A percentile compares a stretch with the other conserved stretches of the same genome.
These are phyloP conservation scores for Drosophila conformis DNA, from an alignment of 2,888 invertebrate genomes.

Conservation along the genomic window DNA sequence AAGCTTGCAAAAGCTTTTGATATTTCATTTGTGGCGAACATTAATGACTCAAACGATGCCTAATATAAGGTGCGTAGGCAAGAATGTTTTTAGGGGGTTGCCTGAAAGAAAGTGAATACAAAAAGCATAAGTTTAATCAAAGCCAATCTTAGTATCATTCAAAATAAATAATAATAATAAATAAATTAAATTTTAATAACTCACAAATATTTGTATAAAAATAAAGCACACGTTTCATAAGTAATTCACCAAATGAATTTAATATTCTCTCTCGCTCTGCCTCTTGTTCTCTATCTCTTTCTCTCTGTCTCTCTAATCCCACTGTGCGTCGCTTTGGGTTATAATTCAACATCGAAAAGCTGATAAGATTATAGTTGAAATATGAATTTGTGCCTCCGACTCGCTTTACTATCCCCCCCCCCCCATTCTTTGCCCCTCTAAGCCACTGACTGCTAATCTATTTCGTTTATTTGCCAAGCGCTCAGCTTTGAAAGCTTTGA, in stretches of 20 bases:
- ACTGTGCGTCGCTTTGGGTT: slow-evolving; percentile 36
- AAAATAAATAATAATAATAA: too few species aligned
- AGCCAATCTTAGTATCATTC: too few species aligned
- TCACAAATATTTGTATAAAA: not conserved
- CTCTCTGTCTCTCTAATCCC: slow-evolving; percentile 4
- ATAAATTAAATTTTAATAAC: not conserved
- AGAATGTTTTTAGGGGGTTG: not conserved
- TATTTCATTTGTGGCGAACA: slow-evolving; percentile 10
- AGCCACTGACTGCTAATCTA: slow-evolving; percentile 12
- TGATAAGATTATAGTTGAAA: slow-evolving; percentile 73
- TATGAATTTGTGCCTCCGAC: slow-evolving; percentile 54
- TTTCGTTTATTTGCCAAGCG: slow-evolving; percentile 11
- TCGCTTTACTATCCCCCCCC: not conserved
- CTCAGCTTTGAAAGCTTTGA: slow-evolving; percentile 13
- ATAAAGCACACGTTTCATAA: not conserved
- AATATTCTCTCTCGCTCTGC: not conserved
- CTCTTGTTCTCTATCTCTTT: slow-evolving; percentile 1
- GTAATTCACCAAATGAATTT: not conserved
- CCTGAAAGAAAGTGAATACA: not conserved
- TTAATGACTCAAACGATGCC: not conserved
- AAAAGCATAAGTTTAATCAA: not conserved
- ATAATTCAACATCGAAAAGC: slow-evolving; percentile 73
- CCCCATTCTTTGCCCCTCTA: not conserved
- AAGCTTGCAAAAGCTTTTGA: slow-evolving; percentile 9
- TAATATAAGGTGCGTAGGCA: not conserved